These are phyloP conservation scores for Zaprionus camerounensis DNA, from an alignment of 1,140 invertebrate species.

Conservation along the genomic window DNA sequence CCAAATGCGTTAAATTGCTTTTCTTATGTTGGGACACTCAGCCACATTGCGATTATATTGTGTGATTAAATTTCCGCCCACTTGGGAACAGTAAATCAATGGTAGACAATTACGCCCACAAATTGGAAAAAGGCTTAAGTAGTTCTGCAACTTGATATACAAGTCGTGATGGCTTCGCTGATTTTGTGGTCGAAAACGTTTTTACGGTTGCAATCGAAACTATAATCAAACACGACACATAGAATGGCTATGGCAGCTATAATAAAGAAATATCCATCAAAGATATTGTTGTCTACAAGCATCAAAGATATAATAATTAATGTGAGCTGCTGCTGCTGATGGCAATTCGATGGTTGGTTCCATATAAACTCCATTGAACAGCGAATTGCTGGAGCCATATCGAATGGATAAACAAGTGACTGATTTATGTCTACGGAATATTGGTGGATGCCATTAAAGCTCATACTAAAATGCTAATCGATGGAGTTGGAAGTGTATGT, in stretches of 20 bases:
- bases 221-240: constrained; percentile 10
- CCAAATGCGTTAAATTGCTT: not conserved
- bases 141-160: constrained; percentile 12
- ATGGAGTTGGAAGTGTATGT: not conserved
- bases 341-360: constrained; percentile 18
- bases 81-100: constrained; percentile 38
- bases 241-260: not conserved
- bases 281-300: constrained; percentile 47
- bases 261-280: constrained; percentile 40
- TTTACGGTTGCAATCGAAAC: constrained; percentile 37
- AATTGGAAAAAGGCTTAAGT: constrained; percentile 17
- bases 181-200: constrained; percentile 9
- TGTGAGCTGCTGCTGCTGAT: constrained; percentile 28
- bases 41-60: not conserved
- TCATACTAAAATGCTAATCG: constrained; percentile 71
- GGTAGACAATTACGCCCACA: constrained; percentile 40
- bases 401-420: constrained; percentile 48
- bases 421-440: constrained; percentile 46
- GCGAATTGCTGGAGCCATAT: constrained; percentile 31
- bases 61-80: constrained; percentile 8
- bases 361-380: constrained; percentile 20
- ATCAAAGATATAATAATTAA: constrained; percentile 50
- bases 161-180: constrained; percentile 11
- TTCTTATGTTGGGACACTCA: not conserved
- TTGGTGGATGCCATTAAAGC: constrained; percentile 65